These are phyloP conservation scores for Gibbula magus DNA, from an alignment of 2,888 invertebrate species.

Conservation along the genomic window DNA sequence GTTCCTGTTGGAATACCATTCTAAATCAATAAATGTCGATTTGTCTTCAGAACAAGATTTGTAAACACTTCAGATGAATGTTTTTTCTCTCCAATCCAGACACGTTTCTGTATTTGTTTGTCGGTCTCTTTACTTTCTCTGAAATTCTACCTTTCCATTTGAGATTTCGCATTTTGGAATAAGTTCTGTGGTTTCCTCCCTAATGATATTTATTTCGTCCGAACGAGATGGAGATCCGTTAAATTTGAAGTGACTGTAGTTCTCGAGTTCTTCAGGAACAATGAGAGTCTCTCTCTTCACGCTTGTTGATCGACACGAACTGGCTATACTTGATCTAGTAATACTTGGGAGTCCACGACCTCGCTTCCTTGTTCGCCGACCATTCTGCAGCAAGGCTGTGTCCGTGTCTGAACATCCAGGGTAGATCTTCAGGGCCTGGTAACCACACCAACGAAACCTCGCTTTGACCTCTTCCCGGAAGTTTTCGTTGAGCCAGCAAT, in stretches of 20 bases:
- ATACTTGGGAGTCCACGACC: background rate
- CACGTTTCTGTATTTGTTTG: too few relatives aligned
- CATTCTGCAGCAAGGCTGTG: background rate
- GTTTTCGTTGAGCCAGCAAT: slow-evolving; percentile 76
- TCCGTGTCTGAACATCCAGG: slow-evolving; percentile 16
- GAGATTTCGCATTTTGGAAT: slow-evolving; percentile 1
- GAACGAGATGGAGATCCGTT: background rate
- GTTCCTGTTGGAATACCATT: too few relatives aligned
- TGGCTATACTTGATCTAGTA: background rate
- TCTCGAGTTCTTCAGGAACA: slow-evolving; percentile 1
- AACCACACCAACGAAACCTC: slow-evolving; percentile 66
- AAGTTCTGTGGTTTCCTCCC: slow-evolving; percentile 6
- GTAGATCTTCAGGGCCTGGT: background rate
- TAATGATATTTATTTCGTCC: background rate
- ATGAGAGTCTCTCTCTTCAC: slow-evolving; percentile 7
- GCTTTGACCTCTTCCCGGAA: slow-evolving; percentile 73
- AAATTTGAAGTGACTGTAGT: background rate
- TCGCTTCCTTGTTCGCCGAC: background rate
- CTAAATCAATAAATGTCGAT: too few relatives aligned
- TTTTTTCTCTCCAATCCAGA: too few relatives aligned
- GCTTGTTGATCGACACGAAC: slow-evolving; percentile 1
- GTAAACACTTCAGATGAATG: too few relatives aligned
- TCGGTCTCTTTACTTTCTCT: background rate
- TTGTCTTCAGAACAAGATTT: too few relatives aligned
- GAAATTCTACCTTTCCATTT: slow-evolving; percentile 10